Base-by-base conservation (phyloP, 2,797 vertebrate genomes). In the Margarornis squamiger region DNA sequence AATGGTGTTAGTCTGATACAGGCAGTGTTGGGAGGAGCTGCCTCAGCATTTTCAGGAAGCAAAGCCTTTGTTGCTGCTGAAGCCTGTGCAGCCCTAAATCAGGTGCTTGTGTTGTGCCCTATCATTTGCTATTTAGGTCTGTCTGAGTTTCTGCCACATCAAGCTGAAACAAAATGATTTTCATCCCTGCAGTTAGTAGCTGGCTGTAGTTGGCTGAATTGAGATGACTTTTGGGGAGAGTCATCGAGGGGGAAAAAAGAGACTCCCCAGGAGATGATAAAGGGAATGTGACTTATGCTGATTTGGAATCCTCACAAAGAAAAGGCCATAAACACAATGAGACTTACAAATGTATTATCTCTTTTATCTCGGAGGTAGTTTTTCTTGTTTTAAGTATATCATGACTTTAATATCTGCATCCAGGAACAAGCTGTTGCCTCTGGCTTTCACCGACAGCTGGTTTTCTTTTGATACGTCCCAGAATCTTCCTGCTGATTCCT, bases 141-240 rank as follows among this genome's bases (percentile, higher is more conserved):
- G 15, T 30, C 39, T 27, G 70, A 27, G 10, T 85, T 96, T 86
- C 92, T 94, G 83, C 90, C 17, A 71, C 86, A 96, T 92, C 90
- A 84, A 70, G 55, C 92, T 92, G 96, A 96, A 95, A 83, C 71
- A 82, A 95, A 91, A 79, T 90, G 66, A 95, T 96, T 91, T 95
- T 72, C 66, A 83, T 88, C 95, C 90, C 95, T 91, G 91, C 81
- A 94, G 92, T 96, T 75, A 91, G 83, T 58, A 66, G 55, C 63
- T 85, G 80, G 88, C 81, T 95, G 86, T 73, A 59, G 78, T n/a
- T 68, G 76, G 84, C 63, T 76, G 81, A 97, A 95, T 96, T 58
- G 79, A 82, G 92, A 57, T 91, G 80, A 90, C 95, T 96, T 94
- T 77, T 57, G 72, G 90, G 92, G 80, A 76, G 76, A 93, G 55